Conservation (phyloP, 2,888 invertebrate genomes). For the Podabrus alpinus region DNA sequence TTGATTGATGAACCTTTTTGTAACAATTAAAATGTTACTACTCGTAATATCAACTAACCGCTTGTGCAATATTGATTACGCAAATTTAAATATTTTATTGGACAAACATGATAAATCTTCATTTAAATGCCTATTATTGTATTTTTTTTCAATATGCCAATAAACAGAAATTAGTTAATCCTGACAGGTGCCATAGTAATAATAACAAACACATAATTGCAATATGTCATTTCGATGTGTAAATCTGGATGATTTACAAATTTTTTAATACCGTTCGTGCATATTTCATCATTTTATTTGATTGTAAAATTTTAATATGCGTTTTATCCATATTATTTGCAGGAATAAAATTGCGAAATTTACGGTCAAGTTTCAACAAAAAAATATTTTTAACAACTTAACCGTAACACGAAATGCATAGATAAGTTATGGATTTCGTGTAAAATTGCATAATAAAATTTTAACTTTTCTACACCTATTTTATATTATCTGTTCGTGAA, state of each 20-base stretch:
- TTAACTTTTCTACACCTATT: too few relatives aligned
- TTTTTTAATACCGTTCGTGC: neutral
- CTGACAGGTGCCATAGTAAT: neutral
- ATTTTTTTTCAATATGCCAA: neutral
- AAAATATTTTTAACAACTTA: neutral
- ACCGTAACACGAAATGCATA: too few relatives aligned
- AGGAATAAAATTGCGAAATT: neutral
- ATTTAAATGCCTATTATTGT: neutral
- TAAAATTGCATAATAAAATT: too few relatives aligned
- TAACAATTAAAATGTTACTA: neutral
- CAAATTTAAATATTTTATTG: neutral
- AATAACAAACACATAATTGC: neutral
- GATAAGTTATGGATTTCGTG: too few relatives aligned
- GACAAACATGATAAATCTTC: neutral
- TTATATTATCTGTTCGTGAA: too few relatives aligned
- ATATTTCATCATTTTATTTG: neutral
- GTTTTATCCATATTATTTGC: neutral
- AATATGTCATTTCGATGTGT: neutral
- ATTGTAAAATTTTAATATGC: neutral
- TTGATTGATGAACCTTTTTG: neutral
- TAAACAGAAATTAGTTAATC: neutral
- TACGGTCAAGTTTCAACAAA: neutral
- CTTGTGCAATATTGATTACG: neutral
- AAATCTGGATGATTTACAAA: neutral
- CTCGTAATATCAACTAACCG: neutral